phyloP scores from a whole-genome alignment of 2,888 invertebrate species.

The Plemyria rubiginata region DNA sequence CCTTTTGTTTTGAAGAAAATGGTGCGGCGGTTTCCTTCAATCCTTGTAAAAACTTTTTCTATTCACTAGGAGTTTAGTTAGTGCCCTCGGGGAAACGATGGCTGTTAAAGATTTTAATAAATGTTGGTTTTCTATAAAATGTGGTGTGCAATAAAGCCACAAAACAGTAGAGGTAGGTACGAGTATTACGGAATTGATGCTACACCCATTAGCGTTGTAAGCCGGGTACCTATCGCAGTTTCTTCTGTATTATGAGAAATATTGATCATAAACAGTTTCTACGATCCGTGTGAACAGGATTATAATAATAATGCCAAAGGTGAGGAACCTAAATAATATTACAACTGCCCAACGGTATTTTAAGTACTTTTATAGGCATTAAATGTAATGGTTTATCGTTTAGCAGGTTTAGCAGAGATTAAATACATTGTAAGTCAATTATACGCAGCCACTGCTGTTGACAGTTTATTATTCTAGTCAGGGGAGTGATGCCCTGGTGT shows the following conservation, averaged over 20 bases:
- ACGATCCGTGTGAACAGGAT: conserved; percentile 7
- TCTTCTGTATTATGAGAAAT: conserved; percentile 4
- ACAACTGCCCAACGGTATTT: conserved; percentile 8
- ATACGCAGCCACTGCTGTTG: conserved; percentile 2
- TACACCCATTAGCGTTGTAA: background rate
- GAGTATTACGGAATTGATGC: background rate
- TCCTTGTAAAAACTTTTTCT: no score
- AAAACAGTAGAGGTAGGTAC: background rate
- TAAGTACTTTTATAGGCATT: conserved; percentile 7
- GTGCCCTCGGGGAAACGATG: no score
- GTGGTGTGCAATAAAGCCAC: no score
- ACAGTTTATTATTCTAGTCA: background rate
- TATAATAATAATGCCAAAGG: conserved; percentile 11
- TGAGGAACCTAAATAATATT: conserved; percentile 4
- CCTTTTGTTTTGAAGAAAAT: no score
- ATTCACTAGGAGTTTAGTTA: no score
- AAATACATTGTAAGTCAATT: conserved; percentile 18
- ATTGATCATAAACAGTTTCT: conserved; percentile 7
- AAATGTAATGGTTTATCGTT: conserved; percentile 13
- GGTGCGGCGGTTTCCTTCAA: no score
- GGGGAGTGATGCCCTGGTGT: background rate
- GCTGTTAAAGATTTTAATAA: no score
- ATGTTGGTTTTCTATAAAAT: no score
- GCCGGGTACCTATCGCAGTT: conserved; percentile 1
- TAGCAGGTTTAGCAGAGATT: conserved; percentile 12